Evolutionary conservation across 2,888 invertebrate genomes (phyloP).

Genomic region (Crossocerus cetratus): DNA sequence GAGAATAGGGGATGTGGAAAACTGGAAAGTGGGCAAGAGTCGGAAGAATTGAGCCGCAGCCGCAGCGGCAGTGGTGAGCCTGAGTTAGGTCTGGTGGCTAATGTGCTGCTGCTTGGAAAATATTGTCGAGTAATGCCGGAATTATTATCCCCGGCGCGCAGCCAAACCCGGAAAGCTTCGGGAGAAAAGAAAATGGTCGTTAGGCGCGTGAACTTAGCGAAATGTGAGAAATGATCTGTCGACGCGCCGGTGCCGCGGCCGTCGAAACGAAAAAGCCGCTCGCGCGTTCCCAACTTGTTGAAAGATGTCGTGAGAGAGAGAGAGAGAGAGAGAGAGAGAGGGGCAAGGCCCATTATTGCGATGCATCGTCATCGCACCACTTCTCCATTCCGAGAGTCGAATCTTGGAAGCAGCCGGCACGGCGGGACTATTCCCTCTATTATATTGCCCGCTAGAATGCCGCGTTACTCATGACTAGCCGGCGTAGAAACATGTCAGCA

Average conservation of each 20-base stretch:
- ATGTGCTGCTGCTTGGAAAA: constrained; percentile 31
- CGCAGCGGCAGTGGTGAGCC: too few relatives aligned
- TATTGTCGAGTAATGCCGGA: constrained; percentile 72
- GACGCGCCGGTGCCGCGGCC: constrained; percentile 50
- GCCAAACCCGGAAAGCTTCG: constrained; percentile 16
- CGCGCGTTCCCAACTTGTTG: constrained; percentile 44
- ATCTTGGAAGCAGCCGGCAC: too few relatives aligned
- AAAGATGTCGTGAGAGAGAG: constrained; percentile 56
- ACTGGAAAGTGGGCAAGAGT: too few relatives aligned
- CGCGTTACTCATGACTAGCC: too few relatives aligned
- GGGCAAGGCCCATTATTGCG: constrained; percentile 46
- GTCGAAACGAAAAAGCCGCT: constrained; percentile 57
- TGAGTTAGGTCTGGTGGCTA: too few relatives aligned
- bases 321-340: constrained; percentile 2
- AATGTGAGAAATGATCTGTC: constrained; percentile 79
- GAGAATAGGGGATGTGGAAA: too few relatives aligned
- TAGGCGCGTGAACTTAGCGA: constrained; percentile 65
- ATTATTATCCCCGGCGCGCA: constrained; percentile 53
- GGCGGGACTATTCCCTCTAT: too few relatives aligned
- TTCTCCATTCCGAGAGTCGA: constrained; percentile 20
- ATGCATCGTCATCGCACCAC: constrained; percentile 55
- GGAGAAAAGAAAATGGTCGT: constrained; percentile 56
- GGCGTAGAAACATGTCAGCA: too few relatives aligned
- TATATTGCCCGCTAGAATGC: too few relatives aligned
- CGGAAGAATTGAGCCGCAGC: too few relatives aligned